These are phyloP conservation scores for Acrocyrtus sp. DNA, from an alignment of 2,888 invertebrate genomes.

Conservation along the genomic window DNA sequence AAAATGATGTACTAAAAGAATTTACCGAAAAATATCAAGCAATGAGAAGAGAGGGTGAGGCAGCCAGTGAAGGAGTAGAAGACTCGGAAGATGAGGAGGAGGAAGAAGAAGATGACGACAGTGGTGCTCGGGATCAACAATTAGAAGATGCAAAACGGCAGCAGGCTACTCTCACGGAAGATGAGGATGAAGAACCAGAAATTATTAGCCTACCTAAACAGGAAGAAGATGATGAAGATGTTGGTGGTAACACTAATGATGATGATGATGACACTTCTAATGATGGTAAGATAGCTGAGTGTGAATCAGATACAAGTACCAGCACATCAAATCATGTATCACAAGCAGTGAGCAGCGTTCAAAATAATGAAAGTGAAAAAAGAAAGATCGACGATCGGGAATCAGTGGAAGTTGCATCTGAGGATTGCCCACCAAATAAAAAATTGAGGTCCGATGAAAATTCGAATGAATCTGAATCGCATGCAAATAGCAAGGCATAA, in stretches of 20 bases:
- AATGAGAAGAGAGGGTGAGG: not conserved
- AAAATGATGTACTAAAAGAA: conserved; percentile 3
- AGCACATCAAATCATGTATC: too few species aligned
- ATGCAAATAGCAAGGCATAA: too few species aligned
- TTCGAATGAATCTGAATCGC: not conserved
- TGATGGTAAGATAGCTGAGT: not conserved
- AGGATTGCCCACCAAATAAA: not conserved
- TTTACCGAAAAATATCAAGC: not conserved
- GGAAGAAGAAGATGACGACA: not conserved
- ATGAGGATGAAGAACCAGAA: conserved; percentile 17
- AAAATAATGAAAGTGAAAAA: not conserved
- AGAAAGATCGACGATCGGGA: not conserved
- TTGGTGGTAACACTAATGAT: not conserved
- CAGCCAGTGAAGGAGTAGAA: not conserved
- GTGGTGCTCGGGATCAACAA: conserved; percentile 1
- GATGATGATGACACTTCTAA: not conserved
- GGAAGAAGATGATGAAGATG: too few species aligned
- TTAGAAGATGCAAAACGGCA: conserved; percentile 15
- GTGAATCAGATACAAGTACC: conserved; percentile 1
- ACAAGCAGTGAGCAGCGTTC: too few species aligned
- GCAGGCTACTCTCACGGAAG: conserved; percentile 11
- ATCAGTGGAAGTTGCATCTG: not conserved
- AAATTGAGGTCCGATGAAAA: conserved; percentile 6
- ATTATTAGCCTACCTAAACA: too few species aligned
- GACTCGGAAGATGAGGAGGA: not conserved